phyloP scores from a whole-genome alignment of 37 sponge, comb jelly and placozoan genomes.

The Theonella swinhoei region DNA sequence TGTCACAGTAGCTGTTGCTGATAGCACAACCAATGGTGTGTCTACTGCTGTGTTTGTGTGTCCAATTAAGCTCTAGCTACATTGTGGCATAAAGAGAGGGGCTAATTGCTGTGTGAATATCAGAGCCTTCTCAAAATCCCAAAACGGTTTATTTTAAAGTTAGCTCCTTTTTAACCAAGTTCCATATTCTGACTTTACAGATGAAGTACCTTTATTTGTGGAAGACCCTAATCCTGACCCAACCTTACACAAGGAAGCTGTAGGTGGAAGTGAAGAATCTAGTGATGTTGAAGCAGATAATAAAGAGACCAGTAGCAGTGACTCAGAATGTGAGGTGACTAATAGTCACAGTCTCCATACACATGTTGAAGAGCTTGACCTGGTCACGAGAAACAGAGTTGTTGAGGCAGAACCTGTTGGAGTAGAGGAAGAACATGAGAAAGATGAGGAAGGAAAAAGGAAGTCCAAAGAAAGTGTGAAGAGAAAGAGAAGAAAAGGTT shows the following conservation, averaged over 20 bases:
- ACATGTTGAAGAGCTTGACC: no score
- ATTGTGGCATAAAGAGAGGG: no score
- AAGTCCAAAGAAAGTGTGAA: not conserved
- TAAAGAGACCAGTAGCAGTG: not conserved
- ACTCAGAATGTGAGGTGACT: not conserved
- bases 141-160: no score
- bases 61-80: no score
- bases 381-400: no score
- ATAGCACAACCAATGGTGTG: conserved; percentile 4
- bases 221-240: not conserved
- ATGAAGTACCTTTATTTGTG: not conserved
- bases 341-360: no score
- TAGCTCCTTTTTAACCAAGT: not conserved
- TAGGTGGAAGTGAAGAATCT: not conserved
- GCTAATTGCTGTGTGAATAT: no score
- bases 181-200: not conserved
- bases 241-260: not conserved
- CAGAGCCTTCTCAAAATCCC: no score
- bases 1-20: conserved; percentile 1
- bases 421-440: not conserved
- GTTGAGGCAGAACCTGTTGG: no score
- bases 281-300: not conserved
- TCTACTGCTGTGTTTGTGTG: conserved; percentile 5
- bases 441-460: not conserved
- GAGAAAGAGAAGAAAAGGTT: not conserved